Evolutionary conservation across 2,113 vertebrate species (phyloP).

Genomic region (Halcyon senegalensis): DNA sequence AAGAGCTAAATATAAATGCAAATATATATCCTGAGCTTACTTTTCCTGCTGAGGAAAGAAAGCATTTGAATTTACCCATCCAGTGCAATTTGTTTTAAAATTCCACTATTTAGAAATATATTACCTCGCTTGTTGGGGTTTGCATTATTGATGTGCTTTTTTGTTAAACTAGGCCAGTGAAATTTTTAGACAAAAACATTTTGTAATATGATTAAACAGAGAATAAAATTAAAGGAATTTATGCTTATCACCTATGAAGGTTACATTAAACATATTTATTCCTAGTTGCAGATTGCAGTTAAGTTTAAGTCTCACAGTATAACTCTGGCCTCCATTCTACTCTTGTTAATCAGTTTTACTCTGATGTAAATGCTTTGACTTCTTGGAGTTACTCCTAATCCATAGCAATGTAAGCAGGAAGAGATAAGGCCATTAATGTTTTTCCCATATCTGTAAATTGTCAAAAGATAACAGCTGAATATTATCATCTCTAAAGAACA

Average conservation of each 20-base stretch:
- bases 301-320: neutral
- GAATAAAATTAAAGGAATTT: neutral
- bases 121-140: neutral
- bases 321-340: neutral
- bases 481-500: neutral
- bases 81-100: neutral
- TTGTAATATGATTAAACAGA: neutral
- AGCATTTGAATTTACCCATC: neutral
- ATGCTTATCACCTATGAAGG: neutral
- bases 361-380: neutral
- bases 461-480: slow-evolving; percentile 17
- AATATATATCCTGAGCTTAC: neutral
- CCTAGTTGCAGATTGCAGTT: neutral
- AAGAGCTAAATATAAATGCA: neutral
- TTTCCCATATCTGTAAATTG: neutral
- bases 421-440: neutral
- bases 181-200: slow-evolving; percentile 26
- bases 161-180: slow-evolving; percentile 34
- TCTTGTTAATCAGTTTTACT: neutral
- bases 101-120: neutral
- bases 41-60: neutral
- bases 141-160: slow-evolving; percentile 36
- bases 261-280: slow-evolving; percentile 18
- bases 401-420: neutral
- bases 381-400: neutral